phyloP scores from a whole-genome alignment of 1,140 invertebrate species.

The Euwallacea similis region DNA sequence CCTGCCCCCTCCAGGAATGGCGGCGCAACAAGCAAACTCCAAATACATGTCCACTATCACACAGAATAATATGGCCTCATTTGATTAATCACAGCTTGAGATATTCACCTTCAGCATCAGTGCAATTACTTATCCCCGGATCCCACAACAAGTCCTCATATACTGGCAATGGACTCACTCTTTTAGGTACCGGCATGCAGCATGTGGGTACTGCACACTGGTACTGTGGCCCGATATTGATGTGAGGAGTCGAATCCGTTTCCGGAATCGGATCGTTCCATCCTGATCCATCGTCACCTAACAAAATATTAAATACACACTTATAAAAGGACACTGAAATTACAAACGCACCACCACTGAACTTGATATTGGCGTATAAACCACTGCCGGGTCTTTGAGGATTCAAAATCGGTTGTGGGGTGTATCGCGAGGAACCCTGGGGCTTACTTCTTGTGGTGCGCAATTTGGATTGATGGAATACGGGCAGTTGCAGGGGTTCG shows the following conservation, averaged over 20 bases:
- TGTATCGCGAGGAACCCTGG: slow-evolving; percentile 69
- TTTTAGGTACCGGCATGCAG: slow-evolving; percentile 43
- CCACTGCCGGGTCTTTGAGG: slow-evolving; percentile 85
- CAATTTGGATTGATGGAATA: slow-evolving; percentile 58
- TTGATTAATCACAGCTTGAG: background rate
- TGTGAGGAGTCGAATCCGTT: slow-evolving; percentile 65
- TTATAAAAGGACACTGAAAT: background rate
- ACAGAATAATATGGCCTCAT: slow-evolving; percentile 25
- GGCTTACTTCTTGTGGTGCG: slow-evolving; percentile 58
- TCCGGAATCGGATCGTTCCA: slow-evolving; percentile 55
- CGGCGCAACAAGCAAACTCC: slow-evolving; percentile 90
- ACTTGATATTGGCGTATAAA: slow-evolving; percentile 62
- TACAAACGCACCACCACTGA: slow-evolving; percentile 39
- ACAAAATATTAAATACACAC: slow-evolving; percentile 13
- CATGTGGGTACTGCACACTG: slow-evolving; percentile 73
- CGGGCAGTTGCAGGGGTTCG: slow-evolving; percentile 61
- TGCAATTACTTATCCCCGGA: slow-evolving; percentile 73
- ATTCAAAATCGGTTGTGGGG: slow-evolving; percentile 89
- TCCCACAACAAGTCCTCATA: slow-evolving; percentile 84
- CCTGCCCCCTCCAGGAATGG: slow-evolving; percentile 84
- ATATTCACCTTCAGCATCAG: slow-evolving; percentile 71
- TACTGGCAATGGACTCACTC: slow-evolving; percentile 53
- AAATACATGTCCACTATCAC: slow-evolving; percentile 78
- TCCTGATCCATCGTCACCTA: slow-evolving; percentile 42
- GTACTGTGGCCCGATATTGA: slow-evolving; percentile 88